These are phyloP conservation scores for Osmoderma eremita DNA, from an alignment of 2,888 invertebrate species.

Conservation along the genomic window DNA sequence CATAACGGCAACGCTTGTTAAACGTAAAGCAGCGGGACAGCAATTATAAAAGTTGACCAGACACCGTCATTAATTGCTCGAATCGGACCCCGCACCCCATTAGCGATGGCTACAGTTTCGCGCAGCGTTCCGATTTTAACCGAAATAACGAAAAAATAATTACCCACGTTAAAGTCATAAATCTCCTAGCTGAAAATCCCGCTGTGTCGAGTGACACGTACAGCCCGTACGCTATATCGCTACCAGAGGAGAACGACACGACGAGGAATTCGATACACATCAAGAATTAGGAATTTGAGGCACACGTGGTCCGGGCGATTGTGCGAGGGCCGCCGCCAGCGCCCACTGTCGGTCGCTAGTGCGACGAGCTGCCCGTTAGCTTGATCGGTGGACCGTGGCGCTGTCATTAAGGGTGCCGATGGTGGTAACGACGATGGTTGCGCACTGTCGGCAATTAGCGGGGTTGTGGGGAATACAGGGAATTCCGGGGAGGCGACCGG, in stretches of 20 bases:
- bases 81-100: conserved; percentile 33
- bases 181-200: conserved; percentile 45
- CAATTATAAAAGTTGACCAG: conserved; percentile 35
- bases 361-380: conserved; percentile 21
- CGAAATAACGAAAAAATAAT: conserved; percentile 50
- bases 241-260: conserved; percentile 45
- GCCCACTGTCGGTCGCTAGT: conserved; percentile 19
- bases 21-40: conserved; percentile 6
- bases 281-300: conserved; percentile 53
- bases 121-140: conserved; percentile 21
- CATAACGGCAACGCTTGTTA: conserved; percentile 9
- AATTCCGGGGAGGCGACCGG: conserved; percentile 54
- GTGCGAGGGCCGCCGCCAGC: conserved; percentile 14
- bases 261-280: conserved; percentile 50
- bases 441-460: conserved; percentile 63
- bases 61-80: conserved; percentile 34
- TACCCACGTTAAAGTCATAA: conserved; percentile 50
- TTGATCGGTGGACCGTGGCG: conserved; percentile 43
- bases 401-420: conserved; percentile 55
- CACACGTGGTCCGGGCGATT: conserved; percentile 46
- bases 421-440: conserved; percentile 54
- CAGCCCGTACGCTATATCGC: not conserved
- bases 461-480: conserved; percentile 61
- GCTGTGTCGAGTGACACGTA: conserved; percentile 40
- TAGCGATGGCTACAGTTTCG: not conserved